These are phyloP conservation scores for Sepiola atlantica DNA, from an alignment of 2,888 invertebrate species.

Conservation along the genomic window DNA sequence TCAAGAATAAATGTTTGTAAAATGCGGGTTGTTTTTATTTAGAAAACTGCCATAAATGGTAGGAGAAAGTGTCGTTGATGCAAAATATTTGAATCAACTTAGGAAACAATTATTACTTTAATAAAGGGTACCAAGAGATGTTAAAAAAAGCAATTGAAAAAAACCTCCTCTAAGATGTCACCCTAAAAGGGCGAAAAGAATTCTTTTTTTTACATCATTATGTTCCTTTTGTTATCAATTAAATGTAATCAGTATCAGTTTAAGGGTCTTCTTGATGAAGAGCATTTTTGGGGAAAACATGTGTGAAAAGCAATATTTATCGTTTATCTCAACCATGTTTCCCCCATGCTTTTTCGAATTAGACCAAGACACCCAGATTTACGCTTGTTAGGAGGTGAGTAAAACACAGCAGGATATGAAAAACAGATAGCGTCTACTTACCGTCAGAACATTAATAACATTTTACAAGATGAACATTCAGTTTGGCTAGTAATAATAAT, in stretches of 20 bases:
- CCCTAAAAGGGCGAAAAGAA: too few relatives aligned
- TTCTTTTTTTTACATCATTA: too few relatives aligned
- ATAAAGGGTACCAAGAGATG: neutral
- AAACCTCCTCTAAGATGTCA: neutral
- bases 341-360: neutral
- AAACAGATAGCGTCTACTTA: neutral
- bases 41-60: neutral
- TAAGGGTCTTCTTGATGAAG: neutral
- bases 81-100: neutral
- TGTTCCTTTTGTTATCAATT: neutral
- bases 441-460: neutral
- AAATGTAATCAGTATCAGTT: neutral
- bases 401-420: conserved; percentile 44
- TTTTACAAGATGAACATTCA: conserved; percentile 19
- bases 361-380: conserved; percentile 3
- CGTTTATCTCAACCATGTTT: neutral
- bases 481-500: neutral
- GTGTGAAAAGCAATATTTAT: neutral
- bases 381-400: conserved; percentile 34
- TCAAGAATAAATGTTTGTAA: neutral
- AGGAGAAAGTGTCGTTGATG: neutral
- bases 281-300: neutral
- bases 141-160: neutral
- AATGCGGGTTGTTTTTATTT: neutral
- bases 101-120: neutral